These are phyloP conservation scores for Bucorvus abyssinicus DNA, from an alignment of 2,797 vertebrate genomes.

Conservation along the genomic window DNA sequence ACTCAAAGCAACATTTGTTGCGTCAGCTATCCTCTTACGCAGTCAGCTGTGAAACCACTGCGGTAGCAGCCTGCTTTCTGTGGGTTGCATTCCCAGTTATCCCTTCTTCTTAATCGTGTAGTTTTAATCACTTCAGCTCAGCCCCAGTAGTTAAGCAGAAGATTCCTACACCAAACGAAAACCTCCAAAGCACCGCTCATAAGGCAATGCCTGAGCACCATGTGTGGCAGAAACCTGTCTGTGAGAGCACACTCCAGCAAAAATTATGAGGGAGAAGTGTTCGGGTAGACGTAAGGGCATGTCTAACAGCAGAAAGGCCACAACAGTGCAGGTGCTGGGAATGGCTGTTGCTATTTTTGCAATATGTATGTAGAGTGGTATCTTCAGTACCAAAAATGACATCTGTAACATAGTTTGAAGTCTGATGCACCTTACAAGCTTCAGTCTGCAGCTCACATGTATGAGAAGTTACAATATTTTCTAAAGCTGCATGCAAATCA, in stretches of 20 bases:
- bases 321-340: neutral
- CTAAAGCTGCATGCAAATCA: neutral
- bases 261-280: neutral
- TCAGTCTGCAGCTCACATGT: neutral
- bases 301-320: neutral
- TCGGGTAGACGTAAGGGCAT: neutral
- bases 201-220: neutral
- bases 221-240: neutral
- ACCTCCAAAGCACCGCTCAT: neutral
- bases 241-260: neutral
- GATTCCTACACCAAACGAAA: neutral
- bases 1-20: conserved; percentile 32
- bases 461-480: neutral
- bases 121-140: conserved; percentile 17
- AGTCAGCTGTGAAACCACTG: conserved; percentile 24
- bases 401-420: neutral
- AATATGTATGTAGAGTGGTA: neutral
- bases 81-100: neutral
- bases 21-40: neutral
- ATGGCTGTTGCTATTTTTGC: neutral
- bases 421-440: neutral
- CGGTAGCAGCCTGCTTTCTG: neutral
- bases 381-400: neutral
- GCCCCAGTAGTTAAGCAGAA: neutral
- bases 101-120: conserved; percentile 1